Evolutionary conservation across 1,140 invertebrate species (phyloP).

Genomic region (Drosophila punjabiensis): DNA sequence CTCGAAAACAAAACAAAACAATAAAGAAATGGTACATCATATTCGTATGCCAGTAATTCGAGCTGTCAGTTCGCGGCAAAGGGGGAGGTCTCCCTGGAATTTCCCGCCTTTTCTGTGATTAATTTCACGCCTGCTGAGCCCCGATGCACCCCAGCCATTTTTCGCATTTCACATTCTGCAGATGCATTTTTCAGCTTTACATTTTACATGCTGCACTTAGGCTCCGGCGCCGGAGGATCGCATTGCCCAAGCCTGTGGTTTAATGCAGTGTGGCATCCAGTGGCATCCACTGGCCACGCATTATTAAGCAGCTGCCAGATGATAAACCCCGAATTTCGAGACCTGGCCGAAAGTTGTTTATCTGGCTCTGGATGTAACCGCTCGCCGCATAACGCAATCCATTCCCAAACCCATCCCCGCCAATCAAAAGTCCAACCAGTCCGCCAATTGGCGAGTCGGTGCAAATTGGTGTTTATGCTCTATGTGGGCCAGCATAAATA

Average conservation of each 20-base stretch:
- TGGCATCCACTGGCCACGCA: slow-evolving; percentile 66
- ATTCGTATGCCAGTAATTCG: slow-evolving; percentile 67
- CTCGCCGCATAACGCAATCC: slow-evolving; percentile 58
- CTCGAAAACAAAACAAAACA: slow-evolving; percentile 35
- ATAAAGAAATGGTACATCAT: slow-evolving; percentile 66
- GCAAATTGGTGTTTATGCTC: slow-evolving; percentile 66
- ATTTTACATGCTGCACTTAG: slow-evolving; percentile 31
- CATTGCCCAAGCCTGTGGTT: slow-evolving; percentile 56
- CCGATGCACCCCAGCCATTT: slow-evolving; percentile 42
- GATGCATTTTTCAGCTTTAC: slow-evolving; percentile 64
- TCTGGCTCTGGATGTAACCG: slow-evolving; percentile 50
- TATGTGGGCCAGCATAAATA: slow-evolving; percentile 75
- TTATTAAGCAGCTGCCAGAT: slow-evolving; percentile 75
- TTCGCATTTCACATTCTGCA: slow-evolving; percentile 57
- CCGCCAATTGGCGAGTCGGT: slow-evolving; percentile 55
- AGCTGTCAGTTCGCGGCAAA: slow-evolving; percentile 58
- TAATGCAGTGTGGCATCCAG: slow-evolving; percentile 44
- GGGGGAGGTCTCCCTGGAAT: slow-evolving; percentile 8
- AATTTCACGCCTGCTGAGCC: slow-evolving; percentile 74
- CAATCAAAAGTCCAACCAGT: slow-evolving; percentile 24
- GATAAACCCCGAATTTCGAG: slow-evolving; percentile 49
- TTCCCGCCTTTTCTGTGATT: slow-evolving; percentile 51
- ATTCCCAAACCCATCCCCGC: slow-evolving; percentile 19
- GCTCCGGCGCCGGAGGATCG: slow-evolving; percentile 15
- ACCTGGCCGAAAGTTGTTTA: slow-evolving; percentile 64